phyloP scores from a whole-genome alignment of 53 echinoderm and acorn worm species.

The Apostichopus leukothele region DNA sequence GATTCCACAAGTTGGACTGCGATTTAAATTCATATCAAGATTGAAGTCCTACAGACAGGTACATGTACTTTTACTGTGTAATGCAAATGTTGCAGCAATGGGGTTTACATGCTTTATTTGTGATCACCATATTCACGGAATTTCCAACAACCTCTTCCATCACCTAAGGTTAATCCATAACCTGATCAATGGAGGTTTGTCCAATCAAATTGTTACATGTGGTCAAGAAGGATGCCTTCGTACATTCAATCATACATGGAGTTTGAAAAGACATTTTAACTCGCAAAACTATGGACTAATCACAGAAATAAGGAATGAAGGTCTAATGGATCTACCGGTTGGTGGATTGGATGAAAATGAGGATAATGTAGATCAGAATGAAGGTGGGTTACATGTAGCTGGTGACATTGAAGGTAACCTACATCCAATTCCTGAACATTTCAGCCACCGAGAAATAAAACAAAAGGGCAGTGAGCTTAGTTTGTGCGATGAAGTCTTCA shows the following conservation, averaged over 20 bases:
- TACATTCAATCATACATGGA: conserved; percentile 43
- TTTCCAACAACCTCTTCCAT: conserved; percentile 15
- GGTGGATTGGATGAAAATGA: neutral
- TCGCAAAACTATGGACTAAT: conserved; percentile 4
- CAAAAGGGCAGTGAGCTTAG: conserved; percentile 35
- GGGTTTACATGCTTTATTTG: conserved; percentile 34
- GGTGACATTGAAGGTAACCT: neutral
- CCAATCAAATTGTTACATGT: conserved; percentile 44
- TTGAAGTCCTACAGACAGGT: conserved; percentile 25
- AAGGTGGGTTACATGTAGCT: neutral
- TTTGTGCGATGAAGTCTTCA: conserved; percentile 41
- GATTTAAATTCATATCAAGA: conserved; percentile 21
- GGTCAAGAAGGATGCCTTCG: conserved; percentile 44
- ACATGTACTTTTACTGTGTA: neutral
- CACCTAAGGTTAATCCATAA: conserved; percentile 35
- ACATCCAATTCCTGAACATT: too few relatives aligned
- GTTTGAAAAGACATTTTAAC: conserved; percentile 39
- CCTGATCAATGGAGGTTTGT: conserved; percentile 36
- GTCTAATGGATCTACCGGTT: too few relatives aligned
- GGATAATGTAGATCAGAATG: neutral
- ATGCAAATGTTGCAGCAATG: neutral
- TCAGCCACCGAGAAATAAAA: neutral
- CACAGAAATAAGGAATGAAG: too few relatives aligned
- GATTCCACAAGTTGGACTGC: conserved; percentile 29
- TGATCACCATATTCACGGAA: conserved; percentile 21